Percentiles rank a stretch among this genome's conserved stretches.
Evolutionary conservation across 1,140 invertebrate genomes (phyloP).

Genomic region (Pseudomyrmex flavicornis): DNA sequence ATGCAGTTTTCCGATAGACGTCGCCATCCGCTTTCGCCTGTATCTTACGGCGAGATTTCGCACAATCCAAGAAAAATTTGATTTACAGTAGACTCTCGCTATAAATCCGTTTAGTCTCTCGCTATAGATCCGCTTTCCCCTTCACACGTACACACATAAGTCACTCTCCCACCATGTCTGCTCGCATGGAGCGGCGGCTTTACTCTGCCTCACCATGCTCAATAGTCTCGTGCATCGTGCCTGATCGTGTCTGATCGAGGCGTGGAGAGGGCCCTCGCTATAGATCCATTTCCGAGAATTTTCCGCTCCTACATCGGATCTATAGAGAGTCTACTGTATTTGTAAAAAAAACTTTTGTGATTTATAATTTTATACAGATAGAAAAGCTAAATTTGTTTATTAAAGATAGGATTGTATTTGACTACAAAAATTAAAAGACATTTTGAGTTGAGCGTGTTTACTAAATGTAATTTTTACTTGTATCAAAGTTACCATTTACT

Average conservation of each 20-base stretch:
- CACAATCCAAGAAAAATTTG: conserved; percentile 12
- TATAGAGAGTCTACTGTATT: not conserved
- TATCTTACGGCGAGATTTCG: conserved; percentile 18
- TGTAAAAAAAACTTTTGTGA: not conserved
- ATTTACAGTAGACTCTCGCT: not conserved
- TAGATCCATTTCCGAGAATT: too few relatives aligned
- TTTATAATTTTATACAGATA: conserved; percentile 25
- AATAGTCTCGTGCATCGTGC: too few relatives aligned
- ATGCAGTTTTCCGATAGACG: conserved; percentile 56
- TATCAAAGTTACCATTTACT: conserved; percentile 6
- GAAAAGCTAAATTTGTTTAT: not conserved
- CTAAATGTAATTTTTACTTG: not conserved
- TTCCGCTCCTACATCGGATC: too few relatives aligned
- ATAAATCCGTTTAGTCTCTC: too few relatives aligned
- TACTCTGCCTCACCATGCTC: too few relatives aligned
- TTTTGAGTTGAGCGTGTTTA: too few relatives aligned
- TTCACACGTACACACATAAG: too few relatives aligned
- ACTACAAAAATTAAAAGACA: not conserved
- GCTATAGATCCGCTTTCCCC: too few relatives aligned
- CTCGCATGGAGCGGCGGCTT: too few relatives aligned
- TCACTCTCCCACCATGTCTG: too few relatives aligned
- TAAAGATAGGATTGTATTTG: not conserved
- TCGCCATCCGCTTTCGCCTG: conserved; percentile 14
- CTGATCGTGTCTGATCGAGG: too few relatives aligned
- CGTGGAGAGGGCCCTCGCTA: too few relatives aligned